Evolutionary conservation across 30 jellyfish, hydroid and myxozoan genomes (phyloP).

Genomic region (Chrysaora quinquecirrha): DNA sequence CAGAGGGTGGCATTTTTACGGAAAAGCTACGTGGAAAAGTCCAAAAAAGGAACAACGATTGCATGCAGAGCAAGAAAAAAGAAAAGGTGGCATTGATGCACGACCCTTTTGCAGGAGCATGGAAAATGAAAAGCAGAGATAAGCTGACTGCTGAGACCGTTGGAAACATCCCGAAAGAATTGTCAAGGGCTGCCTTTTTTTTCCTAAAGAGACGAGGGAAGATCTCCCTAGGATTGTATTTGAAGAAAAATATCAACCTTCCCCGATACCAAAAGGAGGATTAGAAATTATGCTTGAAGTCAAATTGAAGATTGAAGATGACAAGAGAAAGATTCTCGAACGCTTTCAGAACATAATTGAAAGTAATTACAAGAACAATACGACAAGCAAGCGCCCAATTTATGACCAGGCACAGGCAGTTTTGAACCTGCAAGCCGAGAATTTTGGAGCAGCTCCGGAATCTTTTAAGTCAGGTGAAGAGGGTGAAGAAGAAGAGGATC

Average conservation of each 20-base stretch:
- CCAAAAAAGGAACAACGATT: slow-evolving; percentile 20
- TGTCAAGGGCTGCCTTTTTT: slow-evolving; percentile 49
- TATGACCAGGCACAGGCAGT: slow-evolving; percentile 50
- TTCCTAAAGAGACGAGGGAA: slow-evolving; percentile 10
- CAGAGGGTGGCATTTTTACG: slow-evolving; percentile 34
- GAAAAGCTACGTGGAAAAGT: slow-evolving; percentile 23
- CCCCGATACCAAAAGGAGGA: slow-evolving; percentile 24
- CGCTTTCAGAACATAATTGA: slow-evolving; percentile 60
- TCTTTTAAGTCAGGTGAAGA: slow-evolving; percentile 7
- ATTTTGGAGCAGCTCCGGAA: slow-evolving; percentile 29
- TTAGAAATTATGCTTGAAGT: slow-evolving; percentile 29
- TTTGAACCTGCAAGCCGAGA: slow-evolving; percentile 57
- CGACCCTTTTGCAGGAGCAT: slow-evolving; percentile 43
- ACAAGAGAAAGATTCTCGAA: slow-evolving; percentile 30
- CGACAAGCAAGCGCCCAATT: slow-evolving; percentile 41
- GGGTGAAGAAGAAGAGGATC: slow-evolving; percentile 55
- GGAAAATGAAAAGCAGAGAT: slow-evolving; percentile 43
- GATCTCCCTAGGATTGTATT: slow-evolving; percentile 22
- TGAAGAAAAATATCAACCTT: slow-evolving; percentile 33
- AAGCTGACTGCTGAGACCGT: slow-evolving; percentile 33
- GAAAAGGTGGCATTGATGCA: slow-evolving; percentile 39
- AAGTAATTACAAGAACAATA: slow-evolving; percentile 37
- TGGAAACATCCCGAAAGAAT: slow-evolving; percentile 31
- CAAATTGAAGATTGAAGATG: slow-evolving; percentile 20
- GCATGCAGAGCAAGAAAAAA: slow-evolving; percentile 36